A percentile compares a stretch with the other conserved stretches of the same genome.
These are phyloP conservation scores for Coluber constrictor DNA, from an alignment of 2,797 vertebrate genomes.

Conservation along the genomic window DNA sequence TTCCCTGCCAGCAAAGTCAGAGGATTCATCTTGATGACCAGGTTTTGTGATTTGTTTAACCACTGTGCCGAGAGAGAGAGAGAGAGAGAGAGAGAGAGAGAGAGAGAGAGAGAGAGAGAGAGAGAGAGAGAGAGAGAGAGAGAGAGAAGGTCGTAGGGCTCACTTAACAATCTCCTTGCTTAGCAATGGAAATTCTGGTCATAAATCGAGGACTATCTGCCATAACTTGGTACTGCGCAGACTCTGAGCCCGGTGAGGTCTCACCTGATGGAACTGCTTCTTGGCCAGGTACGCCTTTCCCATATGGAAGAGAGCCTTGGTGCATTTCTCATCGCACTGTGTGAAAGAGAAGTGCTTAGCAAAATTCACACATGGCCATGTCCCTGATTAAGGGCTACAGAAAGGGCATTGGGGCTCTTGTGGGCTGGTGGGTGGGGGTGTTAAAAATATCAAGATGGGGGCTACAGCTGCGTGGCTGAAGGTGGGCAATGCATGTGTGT, in stretches of 20 bases:
- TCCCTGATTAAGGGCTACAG: background rate
- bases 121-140: too few species aligned
- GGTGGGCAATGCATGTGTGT: background rate
- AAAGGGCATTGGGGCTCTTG: background rate
- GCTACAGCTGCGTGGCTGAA: background rate
- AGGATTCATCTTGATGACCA: background rate
- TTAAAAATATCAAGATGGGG: background rate
- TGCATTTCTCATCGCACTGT: slow-evolving; percentile 83
- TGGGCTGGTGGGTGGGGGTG: background rate
- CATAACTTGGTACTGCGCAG: background rate
- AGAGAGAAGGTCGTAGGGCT: background rate
- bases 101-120: too few species aligned
- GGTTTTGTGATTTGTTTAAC: background rate
- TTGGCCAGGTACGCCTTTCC: slow-evolving; percentile 82
- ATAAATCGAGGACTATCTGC: background rate
- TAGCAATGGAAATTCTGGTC: background rate
- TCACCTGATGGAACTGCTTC: slow-evolving; percentile 78
- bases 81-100: too few species aligned
- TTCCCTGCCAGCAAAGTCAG: too few species aligned
- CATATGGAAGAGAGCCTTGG: slow-evolving; percentile 88
- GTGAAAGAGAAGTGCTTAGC: background rate
- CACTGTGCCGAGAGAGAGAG: background rate
- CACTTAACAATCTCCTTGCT: background rate
- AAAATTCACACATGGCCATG: background rate
- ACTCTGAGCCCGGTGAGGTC: accelerated